Conservation (phyloP, 2,113 vertebrate species). For the Calidris pygmaea region DNA sequence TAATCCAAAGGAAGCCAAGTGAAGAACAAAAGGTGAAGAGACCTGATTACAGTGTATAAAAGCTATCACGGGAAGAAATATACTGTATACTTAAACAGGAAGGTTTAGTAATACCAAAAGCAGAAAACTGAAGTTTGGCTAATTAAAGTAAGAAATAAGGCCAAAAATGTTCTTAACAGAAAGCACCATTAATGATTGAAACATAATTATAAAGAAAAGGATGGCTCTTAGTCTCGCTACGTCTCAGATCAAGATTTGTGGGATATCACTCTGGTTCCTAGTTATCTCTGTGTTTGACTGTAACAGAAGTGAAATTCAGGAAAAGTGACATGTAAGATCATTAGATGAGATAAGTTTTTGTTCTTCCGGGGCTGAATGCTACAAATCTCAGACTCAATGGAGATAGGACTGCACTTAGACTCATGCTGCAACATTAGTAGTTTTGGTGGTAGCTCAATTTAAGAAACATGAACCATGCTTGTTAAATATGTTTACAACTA, state of each 20-base stretch:
- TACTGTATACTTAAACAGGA: background rate
- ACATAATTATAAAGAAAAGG: background rate
- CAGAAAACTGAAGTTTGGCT: background rate
- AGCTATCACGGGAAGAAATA: background rate
- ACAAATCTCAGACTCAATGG: background rate
- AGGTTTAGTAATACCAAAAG: background rate
- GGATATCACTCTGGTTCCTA: background rate
- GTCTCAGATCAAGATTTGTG: background rate
- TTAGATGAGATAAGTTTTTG: background rate
- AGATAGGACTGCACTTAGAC: background rate
- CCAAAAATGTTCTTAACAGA: background rate
- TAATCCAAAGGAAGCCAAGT: background rate
- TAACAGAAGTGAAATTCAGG: background rate
- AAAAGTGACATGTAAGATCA: background rate
- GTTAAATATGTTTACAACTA: background rate
- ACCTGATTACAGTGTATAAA: background rate
- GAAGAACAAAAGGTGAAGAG: background rate
- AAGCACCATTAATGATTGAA: rapidly evolving
- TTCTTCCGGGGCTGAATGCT: background rate
- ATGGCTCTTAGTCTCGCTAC: background rate
- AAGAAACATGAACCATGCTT: background rate
- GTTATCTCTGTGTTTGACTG: background rate
- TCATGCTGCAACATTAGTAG: background rate
- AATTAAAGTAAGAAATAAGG: background rate
- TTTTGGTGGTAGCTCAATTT: background rate